Evolutionary conservation across 2,113 vertebrate genomes (phyloP).

Genomic region (Sorex araneus): DNA sequence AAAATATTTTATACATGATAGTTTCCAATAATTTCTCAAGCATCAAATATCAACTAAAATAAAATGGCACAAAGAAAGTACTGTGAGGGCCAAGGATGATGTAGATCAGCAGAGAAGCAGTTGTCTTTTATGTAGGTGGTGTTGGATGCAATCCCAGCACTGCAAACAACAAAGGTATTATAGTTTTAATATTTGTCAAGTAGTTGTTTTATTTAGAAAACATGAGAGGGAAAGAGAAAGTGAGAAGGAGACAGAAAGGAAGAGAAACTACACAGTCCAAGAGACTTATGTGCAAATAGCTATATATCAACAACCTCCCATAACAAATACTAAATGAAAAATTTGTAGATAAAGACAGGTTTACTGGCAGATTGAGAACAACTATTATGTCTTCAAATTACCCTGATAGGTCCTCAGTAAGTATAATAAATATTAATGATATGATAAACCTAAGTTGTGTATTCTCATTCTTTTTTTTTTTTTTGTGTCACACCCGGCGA

Average conservation of each 20-base stretch:
- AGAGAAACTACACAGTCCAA: no score
- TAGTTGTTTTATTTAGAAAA: no score
- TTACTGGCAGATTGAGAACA: slow-evolving; percentile 51
- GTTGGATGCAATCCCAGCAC: neutral
- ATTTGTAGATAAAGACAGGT: slow-evolving; percentile 39
- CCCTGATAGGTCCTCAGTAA: slow-evolving; percentile 28
- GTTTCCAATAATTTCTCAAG: slow-evolving; percentile 48
- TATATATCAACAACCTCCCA: slow-evolving; percentile 37
- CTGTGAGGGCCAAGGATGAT: neutral
- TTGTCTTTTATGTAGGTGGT: neutral
- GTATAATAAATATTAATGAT: neutral
- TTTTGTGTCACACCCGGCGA: no score
- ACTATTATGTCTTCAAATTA: slow-evolving; percentile 65
- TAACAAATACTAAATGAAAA: slow-evolving; percentile 35
- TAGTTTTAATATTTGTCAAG: no score
- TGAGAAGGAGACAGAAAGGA: no score
- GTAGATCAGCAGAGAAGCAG: no score
- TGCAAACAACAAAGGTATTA: slow-evolving; percentile 36
- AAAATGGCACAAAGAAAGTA: slow-evolving; percentile 16
- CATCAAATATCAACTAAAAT: slow-evolving; percentile 39
- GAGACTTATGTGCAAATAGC: neutral
- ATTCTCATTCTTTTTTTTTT: neutral
- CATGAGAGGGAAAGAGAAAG: no score
- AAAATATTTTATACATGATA: slow-evolving; percentile 61
- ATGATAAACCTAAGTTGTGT: neutral